phyloP scores from a whole-genome alignment of 2,888 invertebrate genomes.

The Acronicta alni region DNA sequence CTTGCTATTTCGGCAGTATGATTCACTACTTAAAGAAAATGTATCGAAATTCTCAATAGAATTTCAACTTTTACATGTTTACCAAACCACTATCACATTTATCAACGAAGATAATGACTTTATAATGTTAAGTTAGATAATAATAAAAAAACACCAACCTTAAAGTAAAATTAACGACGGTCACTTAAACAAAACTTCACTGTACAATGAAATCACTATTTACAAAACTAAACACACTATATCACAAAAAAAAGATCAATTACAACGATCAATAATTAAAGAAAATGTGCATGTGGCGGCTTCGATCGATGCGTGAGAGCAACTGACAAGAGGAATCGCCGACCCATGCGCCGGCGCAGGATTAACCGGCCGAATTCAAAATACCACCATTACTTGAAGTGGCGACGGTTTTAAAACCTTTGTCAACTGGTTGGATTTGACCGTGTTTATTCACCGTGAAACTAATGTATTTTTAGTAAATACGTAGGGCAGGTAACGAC shows the following conservation, averaged over 20 bases:
- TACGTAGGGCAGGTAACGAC: conserved; percentile 83
- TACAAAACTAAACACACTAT: conserved; percentile 54
- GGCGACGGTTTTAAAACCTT: conserved; percentile 1
- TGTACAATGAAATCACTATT: conserved; percentile 37
- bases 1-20: conserved; percentile 35
- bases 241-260: conserved; percentile 70
- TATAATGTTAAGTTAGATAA: conserved; percentile 64
- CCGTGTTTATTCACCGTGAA: conserved; percentile 84
- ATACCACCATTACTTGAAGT: conserved; percentile 26
- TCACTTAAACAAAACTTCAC: conserved; percentile 60
- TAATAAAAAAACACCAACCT: conserved; percentile 65
- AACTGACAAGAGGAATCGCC: conserved; percentile 82
- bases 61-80: conserved; percentile 34
- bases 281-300: conserved; percentile 61
- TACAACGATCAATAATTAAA: conserved; percentile 72
- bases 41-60: conserved; percentile 12
- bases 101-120: conserved; percentile 71
- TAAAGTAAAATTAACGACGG: conserved; percentile 27
- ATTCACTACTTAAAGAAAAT: conserved; percentile 23
- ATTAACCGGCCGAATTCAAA: conserved; percentile 69
- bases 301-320: conserved; percentile 81
- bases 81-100: conserved; percentile 82
- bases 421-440: conserved; percentile 54
- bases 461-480: conserved; percentile 86
- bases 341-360: conserved; percentile 81